phyloP scores from a whole-genome alignment of 37 sponge, comb jelly and placozoan species.

The Hexactinellida sp. region DNA sequence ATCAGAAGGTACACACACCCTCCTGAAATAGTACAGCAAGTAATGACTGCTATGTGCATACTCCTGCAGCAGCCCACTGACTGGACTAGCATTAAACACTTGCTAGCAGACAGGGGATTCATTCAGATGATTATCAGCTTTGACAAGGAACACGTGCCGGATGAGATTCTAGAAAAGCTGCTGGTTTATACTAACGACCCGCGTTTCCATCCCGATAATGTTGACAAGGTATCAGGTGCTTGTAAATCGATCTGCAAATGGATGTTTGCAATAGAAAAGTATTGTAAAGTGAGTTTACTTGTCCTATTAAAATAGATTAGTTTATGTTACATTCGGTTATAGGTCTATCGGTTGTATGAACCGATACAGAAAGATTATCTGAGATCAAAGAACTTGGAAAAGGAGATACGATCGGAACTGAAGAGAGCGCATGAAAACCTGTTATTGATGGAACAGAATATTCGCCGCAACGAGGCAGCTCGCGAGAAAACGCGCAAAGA shows the following conservation, averaged over 20 bases:
- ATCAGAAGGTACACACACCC: slow-evolving; percentile 54
- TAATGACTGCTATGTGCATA: slow-evolving; percentile 61
- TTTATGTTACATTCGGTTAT: not conserved
- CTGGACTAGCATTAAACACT: slow-evolving; percentile 46
- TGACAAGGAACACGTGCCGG: slow-evolving; percentile 37
- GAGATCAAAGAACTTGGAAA: not conserved
- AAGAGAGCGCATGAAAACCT: slow-evolving; percentile 20
- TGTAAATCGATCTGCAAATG: slow-evolving; percentile 66
- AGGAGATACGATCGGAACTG: slow-evolving; percentile 10
- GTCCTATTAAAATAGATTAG: not conserved
- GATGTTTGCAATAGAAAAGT: slow-evolving; percentile 61
- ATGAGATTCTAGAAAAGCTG: slow-evolving; percentile 37
- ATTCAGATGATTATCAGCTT: slow-evolving; percentile 31
- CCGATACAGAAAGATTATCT: not conserved
- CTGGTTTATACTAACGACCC: slow-evolving; percentile 34
- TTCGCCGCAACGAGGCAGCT: not conserved
- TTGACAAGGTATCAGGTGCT: slow-evolving; percentile 47
- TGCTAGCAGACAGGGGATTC: slow-evolving; percentile 35
- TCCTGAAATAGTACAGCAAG: slow-evolving; percentile 56
- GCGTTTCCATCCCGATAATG: slow-evolving; percentile 40
- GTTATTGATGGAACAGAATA: slow-evolving; percentile 3
- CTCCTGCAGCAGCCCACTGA: slow-evolving; percentile 48
- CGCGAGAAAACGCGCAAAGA: slow-evolving; percentile 23
- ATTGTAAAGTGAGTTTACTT: slow-evolving; percentile 27
- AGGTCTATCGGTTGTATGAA: not conserved